Evolutionary conservation across 2,888 invertebrate genomes (phyloP), one percentile per base, ranked within the genome.

Genomic region (Limenitis camilla): DNA sequence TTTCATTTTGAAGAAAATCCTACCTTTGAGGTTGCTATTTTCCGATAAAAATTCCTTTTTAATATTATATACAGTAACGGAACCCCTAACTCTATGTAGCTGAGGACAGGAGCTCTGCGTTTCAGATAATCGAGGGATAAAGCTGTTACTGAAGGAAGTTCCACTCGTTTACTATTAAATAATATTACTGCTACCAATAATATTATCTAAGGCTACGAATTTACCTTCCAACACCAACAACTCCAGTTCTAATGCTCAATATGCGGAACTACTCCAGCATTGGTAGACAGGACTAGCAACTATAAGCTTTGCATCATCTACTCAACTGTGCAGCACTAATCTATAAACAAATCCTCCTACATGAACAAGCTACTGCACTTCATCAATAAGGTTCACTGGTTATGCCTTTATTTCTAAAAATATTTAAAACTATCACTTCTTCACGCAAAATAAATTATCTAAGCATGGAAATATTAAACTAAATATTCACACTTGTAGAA

Each of bases 81-180:
- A n/a, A n/a, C n/a, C n/a, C n/a, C n/a, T n/a, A n/a, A n/a, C n/a
- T n/a, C n/a, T n/a, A n/a, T n/a, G n/a, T n/a, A n/a, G n/a, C n/a
- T n/a, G n/a, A 86, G 69, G 83, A 85, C 72, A 76, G 81, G 85
- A 74, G 65, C 75, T 68, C 85, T 87, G 86, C 86, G 72, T 80
- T 69, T 84, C 85, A 82, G 86, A 87, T 76, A 83, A 72, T 70
- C 60, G 85, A 86, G 85, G 86, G 82, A 65, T 45, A 48, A 29
- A 49, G 67, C 72, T 81, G 81, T 68, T 61, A 67, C 66, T 56
- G 62, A 59, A 68, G 79, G 76, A 76, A 71, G 51, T 54, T 7
- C 11, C 52, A 58, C 55, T 47, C 41, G 41, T 38, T 28, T 31
- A 48, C 44, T 33, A 29, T 29, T 3, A 10, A 8, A 35, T 19